Evolutionary conservation across 1,140 invertebrate species (phyloP).

Genomic region (Delia radicum): DNA sequence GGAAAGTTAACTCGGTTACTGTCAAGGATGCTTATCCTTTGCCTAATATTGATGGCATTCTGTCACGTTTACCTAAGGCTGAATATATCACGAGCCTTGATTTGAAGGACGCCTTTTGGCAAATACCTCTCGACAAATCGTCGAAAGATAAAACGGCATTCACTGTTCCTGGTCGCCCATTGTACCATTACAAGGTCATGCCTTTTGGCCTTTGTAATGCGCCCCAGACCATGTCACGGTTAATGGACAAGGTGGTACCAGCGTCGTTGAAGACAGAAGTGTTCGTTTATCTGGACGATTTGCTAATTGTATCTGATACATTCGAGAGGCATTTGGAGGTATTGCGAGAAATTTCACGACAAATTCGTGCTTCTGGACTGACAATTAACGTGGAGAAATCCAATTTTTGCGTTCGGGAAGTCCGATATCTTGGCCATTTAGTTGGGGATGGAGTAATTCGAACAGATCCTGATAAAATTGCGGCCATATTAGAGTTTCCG

Average conservation of each 20-base stretch:
- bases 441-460: constrained; percentile 37
- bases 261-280: constrained; percentile 14
- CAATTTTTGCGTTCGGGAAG: constrained; percentile 52
- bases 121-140: constrained; percentile 5
- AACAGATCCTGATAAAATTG: constrained; percentile 20
- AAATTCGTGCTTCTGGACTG: not conserved
- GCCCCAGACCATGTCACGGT: not conserved
- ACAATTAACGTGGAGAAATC: constrained; percentile 29
- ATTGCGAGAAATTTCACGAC: constrained; percentile 9
- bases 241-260: constrained; percentile 20
- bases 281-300: constrained; percentile 28
- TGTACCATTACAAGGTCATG: constrained; percentile 18
- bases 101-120: constrained; percentile 24
- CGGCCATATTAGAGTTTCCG: constrained; percentile 16
- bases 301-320: constrained; percentile 13
- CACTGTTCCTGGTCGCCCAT: constrained; percentile 17
- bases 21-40: constrained; percentile 26
- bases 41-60: constrained; percentile 23
- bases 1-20: constrained; percentile 18
- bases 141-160: constrained; percentile 25
- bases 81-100: constrained; percentile 18
- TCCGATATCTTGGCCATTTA: constrained; percentile 19
- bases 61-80: constrained; percentile 25
- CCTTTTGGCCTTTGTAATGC: constrained; percentile 20
- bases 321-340: constrained; percentile 14